Base-by-base conservation (phyloP, 2,797 vertebrate species). In the Pseudochirops cupreus region DNA sequence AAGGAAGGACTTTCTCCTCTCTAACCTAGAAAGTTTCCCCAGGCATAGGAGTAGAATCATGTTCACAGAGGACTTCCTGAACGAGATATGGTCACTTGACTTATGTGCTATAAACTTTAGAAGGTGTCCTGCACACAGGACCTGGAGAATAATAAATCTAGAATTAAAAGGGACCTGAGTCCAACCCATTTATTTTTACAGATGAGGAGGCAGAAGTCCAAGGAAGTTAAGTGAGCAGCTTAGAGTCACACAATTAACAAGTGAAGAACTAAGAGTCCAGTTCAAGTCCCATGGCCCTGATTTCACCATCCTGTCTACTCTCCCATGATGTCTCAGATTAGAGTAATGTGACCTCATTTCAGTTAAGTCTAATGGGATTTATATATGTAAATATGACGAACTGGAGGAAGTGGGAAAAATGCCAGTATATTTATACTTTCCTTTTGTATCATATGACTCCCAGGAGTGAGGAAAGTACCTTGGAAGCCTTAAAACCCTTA, bases 371-470 rank as follows among this genome's bases (percentile, higher is more conserved):
- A 87, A 87, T 87, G 74, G 39, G 62, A 50, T 87, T 46, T 50
- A 87, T 97, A 56, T 59, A 92, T 93, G 87, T 91, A 59, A 94
- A 92, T 26, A 92, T 89, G 54, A 53, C 91, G 11, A 92, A 21
- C 7, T 52, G 28, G 91, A 95, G 21, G 50, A 11, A 24, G 39
- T 50, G 21, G 74, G 74, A 46, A 87, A 87, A 57, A 50, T 67
- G 56, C 1, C 56, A 90, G 31, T 90, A 9, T 10, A 82, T 92
- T 94, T 54, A 92, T 52, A 21, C 58, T 94, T 95, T 95, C 46
- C 46, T 94, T 97, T 95, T 94, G n/a, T 5, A 55, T 89, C 0
- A 29, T 2, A 57, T 94, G 74, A 9, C 74, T 87, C 74, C 39
- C 74, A 46, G 39, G 39, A 87, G 21, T 50, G 39, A 87, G 74